A percentile compares a stretch with the other conserved stretches of the same genome.
Evolutionary conservation across 1,140 invertebrate species (phyloP).

Genomic region (Aphis craccivora): DNA sequence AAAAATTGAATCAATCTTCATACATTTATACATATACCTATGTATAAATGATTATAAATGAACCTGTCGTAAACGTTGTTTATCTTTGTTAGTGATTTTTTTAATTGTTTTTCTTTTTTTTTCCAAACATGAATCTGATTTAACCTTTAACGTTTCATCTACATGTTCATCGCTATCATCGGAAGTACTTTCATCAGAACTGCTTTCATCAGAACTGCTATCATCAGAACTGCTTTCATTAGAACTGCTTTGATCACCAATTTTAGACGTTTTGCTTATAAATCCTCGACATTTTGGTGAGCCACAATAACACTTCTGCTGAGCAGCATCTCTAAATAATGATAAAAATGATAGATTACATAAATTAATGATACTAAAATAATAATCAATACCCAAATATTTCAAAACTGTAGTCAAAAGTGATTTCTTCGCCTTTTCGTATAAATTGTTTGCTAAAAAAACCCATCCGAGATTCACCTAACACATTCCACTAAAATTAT

Average conservation of each 20-base stretch:
- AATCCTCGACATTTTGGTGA: conserved; percentile 87
- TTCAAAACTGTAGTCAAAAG: conserved; percentile 98
- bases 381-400: conserved; percentile 81
- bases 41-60: not conserved
- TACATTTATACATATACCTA: too few relatives aligned
- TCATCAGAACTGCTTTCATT: conserved; percentile 26
- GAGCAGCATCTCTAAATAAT: not conserved
- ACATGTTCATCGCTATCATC: not conserved
- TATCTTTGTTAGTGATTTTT: not conserved
- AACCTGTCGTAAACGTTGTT: conserved; percentile 34
- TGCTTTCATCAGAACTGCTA: not conserved
- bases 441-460: conserved; percentile 92
- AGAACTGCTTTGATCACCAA: not conserved
- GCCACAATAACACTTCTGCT: conserved; percentile 91
- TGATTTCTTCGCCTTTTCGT: conserved; percentile 89
- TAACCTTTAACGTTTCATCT: not conserved
- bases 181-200: conserved; percentile 22
- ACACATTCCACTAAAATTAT: conserved; percentile 87
- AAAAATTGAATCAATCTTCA: not conserved
- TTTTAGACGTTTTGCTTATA: conserved; percentile 72
- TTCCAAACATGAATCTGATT: not conserved
- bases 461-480: conserved; percentile 93
- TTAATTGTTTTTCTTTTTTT: not conserved
- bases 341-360: not conserved
- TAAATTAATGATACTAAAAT: not conserved